A percentile compares a stretch with the other conserved stretches of the same genome.
Evolutionary conservation across 2,113 vertebrate species (phyloP).

Genomic region (Centropus bengalensis): DNA sequence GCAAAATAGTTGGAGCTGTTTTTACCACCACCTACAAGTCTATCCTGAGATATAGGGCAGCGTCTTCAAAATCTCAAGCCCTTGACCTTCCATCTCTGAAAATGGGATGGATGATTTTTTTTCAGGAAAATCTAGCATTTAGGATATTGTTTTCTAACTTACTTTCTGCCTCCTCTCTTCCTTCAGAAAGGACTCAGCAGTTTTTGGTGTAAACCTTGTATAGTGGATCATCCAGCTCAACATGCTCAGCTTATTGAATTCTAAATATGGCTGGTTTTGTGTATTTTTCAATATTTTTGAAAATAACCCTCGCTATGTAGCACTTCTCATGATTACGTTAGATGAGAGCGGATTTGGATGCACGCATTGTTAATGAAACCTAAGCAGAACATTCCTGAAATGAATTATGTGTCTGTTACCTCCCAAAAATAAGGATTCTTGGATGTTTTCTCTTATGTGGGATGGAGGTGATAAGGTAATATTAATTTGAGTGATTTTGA

Average conservation of each 20-base stretch:
- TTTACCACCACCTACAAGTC: neutral
- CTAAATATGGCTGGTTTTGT: neutral
- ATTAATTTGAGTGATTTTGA: neutral
- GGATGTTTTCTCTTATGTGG: accelerated
- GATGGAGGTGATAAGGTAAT: neutral
- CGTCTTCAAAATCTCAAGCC: neutral
- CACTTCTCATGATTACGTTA: neutral
- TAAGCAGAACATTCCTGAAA: neutral
- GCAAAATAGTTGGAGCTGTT: neutral
- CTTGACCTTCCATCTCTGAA: neutral
- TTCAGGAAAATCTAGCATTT: neutral
- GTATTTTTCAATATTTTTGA: neutral
- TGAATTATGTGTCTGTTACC: neutral
- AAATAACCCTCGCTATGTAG: neutral
- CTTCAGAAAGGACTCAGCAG: neutral
- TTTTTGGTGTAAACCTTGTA: neutral
- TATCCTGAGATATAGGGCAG: neutral
- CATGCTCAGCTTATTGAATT: neutral
- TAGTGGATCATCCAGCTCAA: neutral
- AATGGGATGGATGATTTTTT: neutral
- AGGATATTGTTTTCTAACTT: neutral
- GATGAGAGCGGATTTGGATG: neutral
- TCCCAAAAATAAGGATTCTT: neutral
- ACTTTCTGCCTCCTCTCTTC: neutral
- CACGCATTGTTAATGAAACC: neutral